phyloP scores from a whole-genome alignment of 2,888 invertebrate genomes.

The Diarsia dahlii region DNA sequence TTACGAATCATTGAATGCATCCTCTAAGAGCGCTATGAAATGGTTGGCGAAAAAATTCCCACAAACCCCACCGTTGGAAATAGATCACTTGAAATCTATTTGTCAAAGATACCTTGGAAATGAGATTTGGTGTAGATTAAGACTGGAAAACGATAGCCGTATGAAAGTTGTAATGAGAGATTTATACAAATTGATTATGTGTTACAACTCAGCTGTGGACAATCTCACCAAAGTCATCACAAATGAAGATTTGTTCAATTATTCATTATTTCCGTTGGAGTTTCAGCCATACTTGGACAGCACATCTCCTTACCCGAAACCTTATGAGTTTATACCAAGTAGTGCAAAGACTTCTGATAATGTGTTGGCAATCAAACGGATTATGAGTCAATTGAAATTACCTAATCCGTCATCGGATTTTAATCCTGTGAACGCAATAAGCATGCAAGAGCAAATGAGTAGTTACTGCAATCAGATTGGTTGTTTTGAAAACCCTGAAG shows the following conservation, averaged over 20 bases:
- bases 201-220: slow-evolving; percentile 93
- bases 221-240: slow-evolving; percentile 91
- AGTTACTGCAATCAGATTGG: slow-evolving; percentile 89
- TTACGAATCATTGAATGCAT: slow-evolving; percentile 74
- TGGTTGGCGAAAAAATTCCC: slow-evolving; percentile 89
- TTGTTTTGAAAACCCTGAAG: slow-evolving; percentile 86
- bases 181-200: slow-evolving; percentile 90
- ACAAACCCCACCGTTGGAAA: slow-evolving; percentile 89
- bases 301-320: slow-evolving; percentile 90
- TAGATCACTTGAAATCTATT: slow-evolving; percentile 90
- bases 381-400: slow-evolving; percentile 90
- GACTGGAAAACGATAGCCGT: slow-evolving; percentile 79
- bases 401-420: slow-evolving; percentile 86
- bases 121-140: slow-evolving; percentile 92
- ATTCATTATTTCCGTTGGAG: slow-evolving; percentile 92
- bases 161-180: slow-evolving; percentile 87
- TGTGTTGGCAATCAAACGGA: slow-evolving; percentile 85
- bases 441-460: slow-evolving; percentile 86
- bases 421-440: slow-evolving; percentile 82
- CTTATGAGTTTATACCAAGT: slow-evolving; percentile 92
- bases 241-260: slow-evolving; percentile 90
- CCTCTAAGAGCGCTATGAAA: slow-evolving; percentile 83
- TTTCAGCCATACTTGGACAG: slow-evolving; percentile 90
- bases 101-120: slow-evolving; percentile 91
- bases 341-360: slow-evolving; percentile 90